A percentile compares a stretch with the other conserved stretches of the same genome.
These are phyloP conservation scores for Bembecia ichneumoniformis DNA, from an alignment of 2,888 invertebrate species.

Conservation along the genomic window DNA sequence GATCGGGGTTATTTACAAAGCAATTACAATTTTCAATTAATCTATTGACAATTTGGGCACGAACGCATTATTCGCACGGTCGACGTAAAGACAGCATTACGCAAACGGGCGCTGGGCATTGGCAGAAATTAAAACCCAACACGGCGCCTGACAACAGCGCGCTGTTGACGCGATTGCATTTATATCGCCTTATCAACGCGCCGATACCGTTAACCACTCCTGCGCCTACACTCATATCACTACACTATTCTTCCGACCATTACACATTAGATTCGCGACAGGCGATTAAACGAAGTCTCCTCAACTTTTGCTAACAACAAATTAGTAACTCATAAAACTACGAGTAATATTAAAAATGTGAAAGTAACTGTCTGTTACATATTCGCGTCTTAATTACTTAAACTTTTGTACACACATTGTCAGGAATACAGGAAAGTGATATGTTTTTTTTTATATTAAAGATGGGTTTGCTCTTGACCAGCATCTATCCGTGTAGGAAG, in stretches of 20 bases:
- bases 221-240: constrained; percentile 4
- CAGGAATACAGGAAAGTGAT: no score
- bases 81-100: neutral
- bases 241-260: neutral
- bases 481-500: no score
- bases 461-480: no score
- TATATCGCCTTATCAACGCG: constrained; percentile 9
- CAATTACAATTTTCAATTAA: neutral
- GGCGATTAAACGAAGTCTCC: neutral
- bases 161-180: constrained; percentile 8
- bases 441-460: no score
- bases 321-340: no score
- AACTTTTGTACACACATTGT: no score
- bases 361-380: no score
- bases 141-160: constrained; percentile 9
- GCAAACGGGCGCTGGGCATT: constrained; percentile 2
- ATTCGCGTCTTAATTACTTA: no score
- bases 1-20: neutral
- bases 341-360: no score
- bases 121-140: constrained; percentile 10
- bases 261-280: neutral
- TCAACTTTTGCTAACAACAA: no score
- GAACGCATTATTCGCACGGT: neutral
- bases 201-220: constrained; percentile 6
- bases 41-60: neutral